Base-by-base conservation (phyloP, 1,140 invertebrate species). In the Zeugodacus cucurbitae region DNA sequence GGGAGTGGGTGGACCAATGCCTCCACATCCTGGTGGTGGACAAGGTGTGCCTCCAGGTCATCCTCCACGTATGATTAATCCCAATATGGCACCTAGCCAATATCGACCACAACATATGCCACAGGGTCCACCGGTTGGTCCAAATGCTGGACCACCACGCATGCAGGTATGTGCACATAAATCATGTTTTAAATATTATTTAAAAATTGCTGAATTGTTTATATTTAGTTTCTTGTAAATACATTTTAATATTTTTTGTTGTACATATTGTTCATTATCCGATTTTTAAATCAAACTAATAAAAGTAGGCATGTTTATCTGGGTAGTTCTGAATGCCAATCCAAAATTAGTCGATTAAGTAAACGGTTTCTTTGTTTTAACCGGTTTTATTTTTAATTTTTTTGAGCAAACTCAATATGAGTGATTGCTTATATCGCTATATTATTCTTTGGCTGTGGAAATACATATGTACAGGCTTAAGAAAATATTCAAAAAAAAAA, bases 11-110 rank as follows among this genome's bases (percentile, higher is more conserved):
- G 92, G 14, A 89, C 91, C 6, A 90, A 91, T 92, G 92, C 92
- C 91, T 94, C 89, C 93, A 94, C 93, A 93, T 93, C 74, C 94
- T 91, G 91, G 92, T 91, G 91, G 92, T 22, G 91, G 89, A 17
- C 91, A 92, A 87, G 92, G 91, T 37, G 90, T 89, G 8, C 91
- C 95, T 94, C 92, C 90, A 89, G 95, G 95, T 89, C 95, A 95
- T 91, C 95, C 95, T 37, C 95, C 95, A 59, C 94, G 95, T 87
- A 96, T 96, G 94, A 95, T 95, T 94, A 96, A 93, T 88, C 92
- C 91, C 74, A 93, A 92, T 67, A 91, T 92, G 91, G 90, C 90
- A 58, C 93, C 91, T 10, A 91, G 91, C 3, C 91, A 92, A 87
- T 93, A 91, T 88, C 90, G 93, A 14, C 93, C 93, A 0, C 92